These are phyloP conservation scores for Pedionomus torquatus DNA, from an alignment of 2,113 vertebrate genomes.

Conservation along the genomic window DNA sequence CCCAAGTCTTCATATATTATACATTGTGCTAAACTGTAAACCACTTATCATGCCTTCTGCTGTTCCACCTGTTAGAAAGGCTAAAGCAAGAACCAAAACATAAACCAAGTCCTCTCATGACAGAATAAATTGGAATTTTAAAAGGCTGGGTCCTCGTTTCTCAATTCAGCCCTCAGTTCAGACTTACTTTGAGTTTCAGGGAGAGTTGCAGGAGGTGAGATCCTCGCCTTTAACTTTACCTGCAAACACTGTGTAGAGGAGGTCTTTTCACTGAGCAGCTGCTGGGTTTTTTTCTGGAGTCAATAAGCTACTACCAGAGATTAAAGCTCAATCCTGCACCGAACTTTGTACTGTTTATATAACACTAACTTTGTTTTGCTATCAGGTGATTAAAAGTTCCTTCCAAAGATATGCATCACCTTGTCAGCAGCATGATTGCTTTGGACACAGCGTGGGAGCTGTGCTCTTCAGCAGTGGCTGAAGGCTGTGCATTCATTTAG, in stretches of 20 bases:
- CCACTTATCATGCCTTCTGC: background rate
- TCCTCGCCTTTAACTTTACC: background rate
- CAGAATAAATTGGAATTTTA: background rate
- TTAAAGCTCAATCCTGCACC: constrained; percentile 52
- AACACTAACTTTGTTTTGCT: background rate
- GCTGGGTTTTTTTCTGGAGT: background rate
- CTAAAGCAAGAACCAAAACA: background rate
- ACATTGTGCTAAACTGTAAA: rapidly evolving
- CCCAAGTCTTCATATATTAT: background rate
- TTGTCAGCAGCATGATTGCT: rapidly evolving
- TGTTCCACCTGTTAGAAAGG: background rate
- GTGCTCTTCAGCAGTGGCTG: background rate
- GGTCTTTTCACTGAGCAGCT: background rate
- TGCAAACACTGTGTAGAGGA: background rate
- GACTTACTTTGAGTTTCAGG: constrained; percentile 15
- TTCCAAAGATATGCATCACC: background rate
- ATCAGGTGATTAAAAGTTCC: background rate
- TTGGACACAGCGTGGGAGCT: background rate
- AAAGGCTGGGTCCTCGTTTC: background rate
- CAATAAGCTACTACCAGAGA: constrained; percentile 35
- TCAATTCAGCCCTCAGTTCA: background rate
- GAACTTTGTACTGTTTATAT: constrained; percentile 62
- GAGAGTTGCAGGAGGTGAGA: background rate
- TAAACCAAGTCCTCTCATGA: background rate
- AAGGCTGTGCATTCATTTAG: background rate